Evolutionary conservation across 2,113 vertebrate genomes (phyloP), one percentile per base, ranked within the genome.

Genomic region (zebrafish (Danio rerio)): DNA sequence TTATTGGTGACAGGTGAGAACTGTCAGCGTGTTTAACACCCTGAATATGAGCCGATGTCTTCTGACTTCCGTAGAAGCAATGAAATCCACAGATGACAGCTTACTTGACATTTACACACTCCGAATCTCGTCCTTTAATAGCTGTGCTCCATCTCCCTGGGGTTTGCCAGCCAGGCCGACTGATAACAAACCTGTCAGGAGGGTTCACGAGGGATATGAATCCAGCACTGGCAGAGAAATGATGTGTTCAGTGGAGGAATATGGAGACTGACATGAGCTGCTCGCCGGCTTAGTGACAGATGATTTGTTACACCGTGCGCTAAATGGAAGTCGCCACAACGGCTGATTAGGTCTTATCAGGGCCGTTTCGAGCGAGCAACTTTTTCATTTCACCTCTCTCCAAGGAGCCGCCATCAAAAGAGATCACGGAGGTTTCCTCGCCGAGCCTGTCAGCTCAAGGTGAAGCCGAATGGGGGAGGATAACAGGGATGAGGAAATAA

Each of bases 161-260:
- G 86, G 77, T 83, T 87, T 81, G 77, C 62, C 81, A 50, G 82
- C 47, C 86, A 72, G 83, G 86, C 80, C 78, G 65, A 78, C 86
- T 50, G 83, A 87, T 87, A 87, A 87, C 86, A 87, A 85, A 87
- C 86, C 86, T 87, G 86, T 85, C 83, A 85, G 76, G 66, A 81
- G 49, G 83, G 74, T 85, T 87, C 71, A 59, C 80, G 7, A 18
- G 76, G 65, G 76, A 80, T 81, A 85, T 84, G 69, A 85, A 83
- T 83, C 78, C 83, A 31, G 61, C 18, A 43, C 80, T 81, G 66
- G 69, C 70, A 62, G 80, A 85, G 81, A 87, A 87, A 83, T 85
- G 61, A 83, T 78, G 65, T 72, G 78, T 81, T 84, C 70, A 78
- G 78, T 82, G 73, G 77, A 78, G 73, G 77, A 85, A 87, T 85